Percentiles rank a stretch among this genome's conserved stretches.
Conservation (phyloP, 2,113 vertebrate species). For the Pomatostomus ruficeps region DNA sequence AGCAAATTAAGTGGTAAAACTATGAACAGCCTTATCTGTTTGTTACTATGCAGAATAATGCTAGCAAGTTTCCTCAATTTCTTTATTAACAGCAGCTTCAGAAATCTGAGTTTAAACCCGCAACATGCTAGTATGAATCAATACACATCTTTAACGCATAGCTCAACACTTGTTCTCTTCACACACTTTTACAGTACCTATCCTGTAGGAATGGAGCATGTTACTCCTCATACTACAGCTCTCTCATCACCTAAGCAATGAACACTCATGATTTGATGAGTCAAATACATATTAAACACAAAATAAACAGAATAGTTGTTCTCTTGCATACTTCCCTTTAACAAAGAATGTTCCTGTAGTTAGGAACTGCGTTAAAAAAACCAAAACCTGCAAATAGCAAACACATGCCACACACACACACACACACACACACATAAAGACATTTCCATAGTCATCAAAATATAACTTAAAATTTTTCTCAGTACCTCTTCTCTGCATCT, state of each 20-base stretch:
- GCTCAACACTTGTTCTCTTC: neutral
- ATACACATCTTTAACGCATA: neutral
- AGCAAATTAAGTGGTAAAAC: neutral
- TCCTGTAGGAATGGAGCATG: neutral
- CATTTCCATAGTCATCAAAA: neutral
- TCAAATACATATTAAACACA: neutral
- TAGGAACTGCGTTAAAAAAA: neutral
- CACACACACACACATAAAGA: neutral
- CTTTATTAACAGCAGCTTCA: neutral
- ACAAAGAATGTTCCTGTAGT: neutral
- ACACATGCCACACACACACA: neutral
- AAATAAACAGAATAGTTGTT: neutral
- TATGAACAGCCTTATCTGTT: neutral
- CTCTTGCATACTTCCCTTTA: neutral
- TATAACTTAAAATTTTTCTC: neutral
- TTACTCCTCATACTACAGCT: neutral
- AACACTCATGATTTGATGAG: neutral
- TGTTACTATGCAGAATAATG: neutral
- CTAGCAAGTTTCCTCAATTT: neutral
- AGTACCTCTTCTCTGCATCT: conserved; percentile 84
- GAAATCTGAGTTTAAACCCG: neutral
- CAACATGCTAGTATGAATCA: neutral
- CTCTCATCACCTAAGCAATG: neutral
- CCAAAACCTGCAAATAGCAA: neutral
- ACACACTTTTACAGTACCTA: neutral